Conservation (phyloP, 2,113 vertebrate species). For the Candoia aspera region DNA sequence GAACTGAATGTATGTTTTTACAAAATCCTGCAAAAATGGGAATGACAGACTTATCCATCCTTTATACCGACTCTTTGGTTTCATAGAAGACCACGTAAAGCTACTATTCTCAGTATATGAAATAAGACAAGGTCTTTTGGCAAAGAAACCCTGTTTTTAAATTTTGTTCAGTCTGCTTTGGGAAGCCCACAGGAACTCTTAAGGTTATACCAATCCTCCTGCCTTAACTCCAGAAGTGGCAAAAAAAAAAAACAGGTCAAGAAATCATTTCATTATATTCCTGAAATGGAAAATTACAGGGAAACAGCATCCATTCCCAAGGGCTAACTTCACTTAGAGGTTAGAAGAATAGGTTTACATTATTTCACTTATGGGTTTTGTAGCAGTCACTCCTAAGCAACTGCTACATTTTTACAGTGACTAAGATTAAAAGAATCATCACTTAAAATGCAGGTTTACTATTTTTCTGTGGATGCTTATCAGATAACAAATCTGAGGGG, state of each 20-base stretch:
- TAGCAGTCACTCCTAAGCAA: constrained; percentile 29
- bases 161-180: not conserved
- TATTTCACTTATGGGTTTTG: constrained; percentile 49
- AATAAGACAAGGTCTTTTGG: not conserved
- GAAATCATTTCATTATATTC: constrained; percentile 62
- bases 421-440: constrained; percentile 44
- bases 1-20: not conserved
- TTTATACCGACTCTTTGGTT: not conserved
- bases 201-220: not conserved
- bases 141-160: not conserved
- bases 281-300: constrained; percentile 61
- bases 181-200: not conserved
- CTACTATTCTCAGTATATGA: not conserved
- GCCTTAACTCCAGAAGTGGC: constrained; percentile 52
- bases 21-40: not conserved
- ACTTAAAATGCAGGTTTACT: constrained; percentile 21
- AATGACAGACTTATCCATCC: not conserved
- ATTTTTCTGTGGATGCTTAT: constrained; percentile 16
- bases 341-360: constrained; percentile 45
- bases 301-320: constrained; percentile 64
- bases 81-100: not conserved
- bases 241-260: constrained; percentile 55
- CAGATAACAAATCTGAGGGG: not conserved
- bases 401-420: constrained; percentile 26
- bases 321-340: constrained; percentile 61